phyloP scores from a whole-genome alignment of 2,888 invertebrate genomes.

The Chironomus tentans region DNA sequence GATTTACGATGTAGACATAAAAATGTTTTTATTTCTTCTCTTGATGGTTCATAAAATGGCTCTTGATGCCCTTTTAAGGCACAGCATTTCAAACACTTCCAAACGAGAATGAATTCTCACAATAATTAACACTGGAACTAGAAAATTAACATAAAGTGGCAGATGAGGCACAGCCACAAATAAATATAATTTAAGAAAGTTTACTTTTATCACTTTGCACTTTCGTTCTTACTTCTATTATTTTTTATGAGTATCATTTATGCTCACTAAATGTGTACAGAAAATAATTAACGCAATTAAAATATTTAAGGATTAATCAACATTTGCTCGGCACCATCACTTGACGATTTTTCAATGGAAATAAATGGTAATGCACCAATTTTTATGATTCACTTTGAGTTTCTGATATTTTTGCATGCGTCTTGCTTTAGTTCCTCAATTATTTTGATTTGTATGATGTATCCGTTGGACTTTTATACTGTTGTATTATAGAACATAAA shows the following conservation, averaged over 20 bases:
- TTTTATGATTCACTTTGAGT: not conserved
- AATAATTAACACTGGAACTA: constrained; percentile 17
- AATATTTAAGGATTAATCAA: constrained; percentile 32
- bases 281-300: constrained; percentile 32
- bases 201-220: constrained; percentile 24
- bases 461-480: no score
- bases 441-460: no score
- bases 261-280: not conserved
- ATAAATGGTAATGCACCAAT: constrained; percentile 43
- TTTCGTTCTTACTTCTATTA: not conserved
- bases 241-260: not conserved
- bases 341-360: constrained; percentile 46
- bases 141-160: not conserved
- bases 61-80: not conserved
- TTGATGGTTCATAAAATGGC: constrained; percentile 15
- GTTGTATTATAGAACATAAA: no score
- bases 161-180: not conserved
- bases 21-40: not conserved
- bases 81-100: not conserved
- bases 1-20: not conserved
- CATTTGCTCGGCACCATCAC: constrained; percentile 39
- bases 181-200: no score
- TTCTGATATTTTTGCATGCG: not conserved
- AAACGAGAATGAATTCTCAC: constrained; percentile 2
- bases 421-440: no score